These are phyloP conservation scores for Lathronympha strigana DNA, from an alignment of 2,888 invertebrate species.

Conservation along the genomic window DNA sequence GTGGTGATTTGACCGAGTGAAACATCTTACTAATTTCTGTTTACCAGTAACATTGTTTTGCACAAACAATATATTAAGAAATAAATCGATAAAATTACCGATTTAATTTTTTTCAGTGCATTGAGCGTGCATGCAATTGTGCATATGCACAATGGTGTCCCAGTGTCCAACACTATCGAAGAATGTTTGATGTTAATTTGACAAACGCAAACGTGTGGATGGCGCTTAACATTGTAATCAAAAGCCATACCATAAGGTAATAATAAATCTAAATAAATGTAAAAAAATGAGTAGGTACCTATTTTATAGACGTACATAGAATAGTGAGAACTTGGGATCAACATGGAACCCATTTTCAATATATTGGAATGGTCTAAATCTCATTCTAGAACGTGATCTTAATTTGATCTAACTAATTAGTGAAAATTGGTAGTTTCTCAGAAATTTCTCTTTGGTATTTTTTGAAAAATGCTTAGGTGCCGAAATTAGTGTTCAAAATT, in stretches of 20 bases:
- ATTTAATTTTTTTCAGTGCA: not conserved
- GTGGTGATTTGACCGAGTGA: not conserved
- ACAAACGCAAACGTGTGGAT: too few species aligned
- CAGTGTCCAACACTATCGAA: not conserved
- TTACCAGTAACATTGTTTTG: not conserved
- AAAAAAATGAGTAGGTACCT: too few species aligned
- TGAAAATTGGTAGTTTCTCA: not conserved
- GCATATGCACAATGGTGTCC: not conserved
- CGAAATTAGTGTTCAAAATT: not conserved
- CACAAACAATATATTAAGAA: not conserved
- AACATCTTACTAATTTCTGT: not conserved
- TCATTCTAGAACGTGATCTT: too few species aligned
- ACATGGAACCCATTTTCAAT: not conserved
- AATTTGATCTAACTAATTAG: too few species aligned
- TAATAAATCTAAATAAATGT: too few species aligned
- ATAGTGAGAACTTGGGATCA: not conserved
- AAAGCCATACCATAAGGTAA: too few species aligned
- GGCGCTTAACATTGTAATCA: too few species aligned
- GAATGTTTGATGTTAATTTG: not conserved
- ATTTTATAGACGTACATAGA: not conserved
- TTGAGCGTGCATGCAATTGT: not conserved
- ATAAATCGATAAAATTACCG: not conserved
- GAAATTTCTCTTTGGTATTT: not conserved
- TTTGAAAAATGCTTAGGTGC: not conserved
- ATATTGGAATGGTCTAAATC: not conserved